Evolutionary conservation across 2,888 invertebrate genomes (phyloP), one percentile per base, ranked within the genome.

Genomic region (Melinaea menophilus): DNA sequence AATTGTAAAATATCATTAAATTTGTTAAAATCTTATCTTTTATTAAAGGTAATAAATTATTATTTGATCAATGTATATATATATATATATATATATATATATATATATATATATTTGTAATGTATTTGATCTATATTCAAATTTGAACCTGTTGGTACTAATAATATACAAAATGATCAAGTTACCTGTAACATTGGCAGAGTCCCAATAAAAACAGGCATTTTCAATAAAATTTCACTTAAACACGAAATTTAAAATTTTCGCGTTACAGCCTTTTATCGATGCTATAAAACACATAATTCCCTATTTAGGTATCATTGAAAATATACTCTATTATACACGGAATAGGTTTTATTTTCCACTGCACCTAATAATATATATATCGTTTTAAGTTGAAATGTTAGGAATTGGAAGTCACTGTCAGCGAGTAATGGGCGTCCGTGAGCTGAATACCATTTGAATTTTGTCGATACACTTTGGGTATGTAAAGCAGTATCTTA

Each of bases 401-500:
- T 78, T 80, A 81, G 83, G 85, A 87, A 90, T 89, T 90, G 88
- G 88, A 89, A 90, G 89, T 90, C 88, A 89, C 84, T 89, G 89
- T 87, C 82, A 88, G 84, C 85, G 84, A 90, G 89, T 89, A 90
- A 90, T 86, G 87, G 87, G 55, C 72, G 86, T 78, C 84, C 90
- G 90, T 90, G 90, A 87, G 85, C 68, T 60, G 89, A 88, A 89
- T 90, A 79, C 79, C 76, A 82, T 85, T 84, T 83, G 82, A 82
- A 84, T 86, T 83, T 84, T 69, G 74, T 70, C 79, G 81, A 84
- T 82, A 85, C 82, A 83, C 68, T 66, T 62, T 68, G 62, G 58
- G 65, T 59, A 47, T 66, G 63, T 59, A 66, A 62, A 68, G 66
- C 58, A 65, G 47, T 59, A 61, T 65, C 56, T 63, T 64, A 62